These are phyloP conservation scores for Lobophora halterata DNA, from an alignment of 2,888 invertebrate genomes.

Conservation along the genomic window DNA sequence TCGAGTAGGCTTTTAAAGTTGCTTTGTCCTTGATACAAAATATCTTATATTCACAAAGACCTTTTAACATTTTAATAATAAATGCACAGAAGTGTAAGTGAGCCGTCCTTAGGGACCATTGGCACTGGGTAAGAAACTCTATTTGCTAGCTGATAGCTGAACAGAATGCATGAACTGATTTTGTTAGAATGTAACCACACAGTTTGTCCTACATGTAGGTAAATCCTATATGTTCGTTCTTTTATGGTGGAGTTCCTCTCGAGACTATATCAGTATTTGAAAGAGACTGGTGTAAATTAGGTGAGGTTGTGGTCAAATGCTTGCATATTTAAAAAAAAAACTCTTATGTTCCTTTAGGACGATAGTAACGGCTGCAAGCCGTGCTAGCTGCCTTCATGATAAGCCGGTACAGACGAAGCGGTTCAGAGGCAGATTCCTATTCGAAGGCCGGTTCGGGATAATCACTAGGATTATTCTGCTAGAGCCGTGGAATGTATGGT, in stretches of 20 bases:
- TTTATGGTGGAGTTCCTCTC: too few relatives aligned
- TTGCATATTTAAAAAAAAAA: too few relatives aligned
- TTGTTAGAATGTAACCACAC: too few relatives aligned
- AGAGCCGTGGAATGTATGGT: constrained; percentile 52
- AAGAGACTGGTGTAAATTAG: too few relatives aligned
- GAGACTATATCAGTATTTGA: too few relatives aligned
- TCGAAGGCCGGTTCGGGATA: constrained; percentile 46
- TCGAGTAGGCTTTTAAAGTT: constrained; percentile 21
- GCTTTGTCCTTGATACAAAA: constrained; percentile 6
- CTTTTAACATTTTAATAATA: constrained; percentile 16
- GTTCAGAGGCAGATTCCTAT: constrained; percentile 45
- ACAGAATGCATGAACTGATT: too few relatives aligned
- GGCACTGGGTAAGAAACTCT: constrained; percentile 40
- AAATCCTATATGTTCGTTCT: too few relatives aligned
- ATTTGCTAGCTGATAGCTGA: too few relatives aligned
- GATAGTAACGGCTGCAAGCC: constrained; percentile 24
- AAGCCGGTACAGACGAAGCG: constrained; percentile 12
- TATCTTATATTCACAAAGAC: constrained; percentile 15
- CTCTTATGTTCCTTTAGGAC: constrained; percentile 37
- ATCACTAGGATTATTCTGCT: constrained; percentile 43
- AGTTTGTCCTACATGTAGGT: too few relatives aligned
- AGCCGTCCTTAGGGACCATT: constrained; percentile 56
- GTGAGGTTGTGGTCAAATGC: too few relatives aligned
- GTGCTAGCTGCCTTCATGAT: constrained; percentile 20
- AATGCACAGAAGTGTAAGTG: constrained; percentile 56